Base-by-base conservation (phyloP, 2,888 invertebrate genomes). In the Odiellus spinosus region DNA sequence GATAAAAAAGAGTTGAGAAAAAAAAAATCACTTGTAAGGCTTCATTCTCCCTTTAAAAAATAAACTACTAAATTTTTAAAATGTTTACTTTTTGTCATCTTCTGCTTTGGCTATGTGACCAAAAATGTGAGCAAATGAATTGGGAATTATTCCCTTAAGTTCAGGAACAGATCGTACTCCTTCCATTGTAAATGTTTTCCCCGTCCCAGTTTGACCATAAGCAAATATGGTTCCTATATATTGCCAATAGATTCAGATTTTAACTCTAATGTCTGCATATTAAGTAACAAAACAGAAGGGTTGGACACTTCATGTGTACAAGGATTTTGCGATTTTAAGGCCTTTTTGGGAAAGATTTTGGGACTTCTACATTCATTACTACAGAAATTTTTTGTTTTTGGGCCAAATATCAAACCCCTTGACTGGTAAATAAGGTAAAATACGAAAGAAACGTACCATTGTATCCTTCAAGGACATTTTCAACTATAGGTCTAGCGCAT, bases 111-210 rank as follows among this genome's bases (percentile, higher is more conserved):
- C 87, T 57, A 98, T 98, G 60, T 90, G 87, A 21, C 90, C 90
- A 70, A 98, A 98, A 57, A 99, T 88, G 60, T 98, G 98, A 0
- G 95, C 95, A 70, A 98, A 99, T 0, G 93, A 91, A 69, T 98
- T 96, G 0, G 96, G 96, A 59, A 96, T 96, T 59, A 99, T 91
- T 40, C 98, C 98, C 50, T 86, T 76, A 8, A 86, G 73, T 61
- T 95, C 91, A 0, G 90, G 84, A 12, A 82, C 80, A 2, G 80
- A 75, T 55, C 85, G 76, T 50, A 81, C 76, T 0, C 98, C 98
- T 1, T 91, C 86, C 96, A 98, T 96, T 0, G 98, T 98, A 66
- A 82, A 96, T 0, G 98, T 98, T 71, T 98, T 99, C 8, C 98
- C 98, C 0, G 96, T 98, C 15, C 98, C 96, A 2, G 74, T 74